Base-by-base conservation (phyloP, 92 coral and sea anemone species). In the Phenganax marumi region DNA sequence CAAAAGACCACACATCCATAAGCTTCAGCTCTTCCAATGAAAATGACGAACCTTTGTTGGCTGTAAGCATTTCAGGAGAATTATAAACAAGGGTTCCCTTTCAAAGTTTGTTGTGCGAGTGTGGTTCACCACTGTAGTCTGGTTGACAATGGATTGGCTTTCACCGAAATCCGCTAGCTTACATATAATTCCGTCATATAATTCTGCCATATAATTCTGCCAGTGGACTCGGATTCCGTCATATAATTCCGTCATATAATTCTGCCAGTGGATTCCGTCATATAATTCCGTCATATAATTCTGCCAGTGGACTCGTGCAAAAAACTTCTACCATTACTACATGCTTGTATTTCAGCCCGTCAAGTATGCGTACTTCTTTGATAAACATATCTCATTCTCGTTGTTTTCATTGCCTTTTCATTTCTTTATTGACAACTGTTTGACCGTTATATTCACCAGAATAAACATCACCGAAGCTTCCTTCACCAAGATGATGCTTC, bases 301-400 rank as follows among this genome's bases (percentile, higher is more conserved):
- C 57, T 51, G 86, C 70, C 60, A 73, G 13, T 9, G 89, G 86
- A 8, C 62, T 72, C 39, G 89, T 23, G 71, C 74, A 85, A 39
- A 52, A 56, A 65, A 75, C 86, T 7, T 70, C 65, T 52, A 86
- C 66, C 24, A 60, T 57, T 43, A 79, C 61, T 48, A 72, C 51
- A 53, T 86, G 80, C 11, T 77, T 54, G 53, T 75, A 84, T 18
- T 76, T 8, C 18, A 80, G 50, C 19, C 81, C 75, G 8, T 78
- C n/a, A 12, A 86, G 82, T 70, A 86, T 80, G 51, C 73, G 55
- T 61, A 78, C 86, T 16, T 86, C 82, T 79, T 86, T 86, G 6
- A 76, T 56, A 73, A 80, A 66, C 7, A 66, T 3, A 5, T 66
- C 73, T 66, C 50, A n/a, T 22, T 24, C 46, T 16, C 47, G 18